These are phyloP conservation scores for Platyrinchus mystaceus DNA, from an alignment of 2,797 vertebrate genomes.

Conservation along the genomic window DNA sequence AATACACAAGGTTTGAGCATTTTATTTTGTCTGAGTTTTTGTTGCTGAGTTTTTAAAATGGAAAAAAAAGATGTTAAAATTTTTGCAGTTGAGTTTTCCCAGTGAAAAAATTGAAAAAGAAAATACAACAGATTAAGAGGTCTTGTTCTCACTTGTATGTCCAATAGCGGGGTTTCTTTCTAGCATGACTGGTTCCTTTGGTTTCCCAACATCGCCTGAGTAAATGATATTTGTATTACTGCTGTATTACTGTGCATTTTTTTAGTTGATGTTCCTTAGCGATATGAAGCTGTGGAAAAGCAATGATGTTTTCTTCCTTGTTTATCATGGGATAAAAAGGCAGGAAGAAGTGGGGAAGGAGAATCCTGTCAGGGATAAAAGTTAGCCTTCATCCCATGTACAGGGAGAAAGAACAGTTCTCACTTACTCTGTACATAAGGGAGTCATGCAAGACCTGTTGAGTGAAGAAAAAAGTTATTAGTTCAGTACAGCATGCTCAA, in stretches of 20 bases:
- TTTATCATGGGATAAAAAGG: neutral
- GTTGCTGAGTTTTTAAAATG: neutral
- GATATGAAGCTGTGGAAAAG: neutral
- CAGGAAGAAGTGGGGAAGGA: neutral
- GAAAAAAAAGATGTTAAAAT: neutral
- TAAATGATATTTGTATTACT: neutral
- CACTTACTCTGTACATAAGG: rapidly evolving
- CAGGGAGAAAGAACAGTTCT: neutral
- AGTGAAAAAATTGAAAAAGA: neutral
- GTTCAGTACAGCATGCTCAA: neutral
- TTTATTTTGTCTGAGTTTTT: neutral
- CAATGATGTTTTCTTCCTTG: neutral
- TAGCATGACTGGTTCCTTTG: neutral
- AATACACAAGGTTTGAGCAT: neutral
- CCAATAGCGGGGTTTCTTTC: neutral
- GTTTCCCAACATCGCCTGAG: neutral
- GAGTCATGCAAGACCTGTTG: neutral
- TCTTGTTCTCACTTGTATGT: neutral
- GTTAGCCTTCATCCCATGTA: neutral
- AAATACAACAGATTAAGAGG: neutral
- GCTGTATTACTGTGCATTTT: neutral
- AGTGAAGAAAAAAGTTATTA: neutral
- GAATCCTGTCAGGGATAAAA: neutral
- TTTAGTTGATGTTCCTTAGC: neutral
- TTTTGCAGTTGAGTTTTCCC: neutral